Evolutionary conservation across 1,140 invertebrate species (phyloP), one percentile per base, ranked within the genome.

Genomic region (Himalopsyche phryganea): DNA sequence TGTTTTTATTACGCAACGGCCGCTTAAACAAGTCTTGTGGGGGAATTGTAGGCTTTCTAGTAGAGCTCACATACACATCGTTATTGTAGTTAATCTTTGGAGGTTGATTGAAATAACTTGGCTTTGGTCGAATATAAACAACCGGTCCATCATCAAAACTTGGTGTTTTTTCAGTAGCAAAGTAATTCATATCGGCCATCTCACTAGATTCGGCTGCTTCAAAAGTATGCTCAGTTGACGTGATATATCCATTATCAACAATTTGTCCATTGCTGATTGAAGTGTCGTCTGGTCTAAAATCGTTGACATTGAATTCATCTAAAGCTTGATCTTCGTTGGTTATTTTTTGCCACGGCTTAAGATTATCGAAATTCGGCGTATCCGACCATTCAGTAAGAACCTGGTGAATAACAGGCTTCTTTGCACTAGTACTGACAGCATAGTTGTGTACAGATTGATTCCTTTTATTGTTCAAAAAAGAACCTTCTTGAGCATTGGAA

Each of bases 331-430:
- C 23, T 28, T 28, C 23, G 4, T 28, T 9, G 18, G 32, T 35
- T 18, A 17, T 20, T 35, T 15, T 2, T 9, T 50, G n/a, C 7
- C 15, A 38, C 18, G 35, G 48, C 1, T 32, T 15, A 17, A 53
- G 9, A 15, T 46, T 11, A 2, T 47, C 52, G n/a, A 47, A 47
- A 47, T 48, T 47, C 10, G 60, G 55, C 10, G 38, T 50, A 14
- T 62, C 60, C 2, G 60, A 58, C 60, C 60, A 62, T 50, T 58
- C 36, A 6, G 60, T 58, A 10, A 62, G 35, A 13, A 62, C 50
- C 38, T 58, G 50, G 32, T 55, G 55, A 35, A 62, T 62, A 9
- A 50, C 45, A 14, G 60, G 60, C 42, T 55, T 62, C 14, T 55
- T 62, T 36, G 41, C 18, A 18, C 19, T 53, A 6, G 44, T 57